Evolutionary conservation across 2,888 invertebrate species (phyloP).

Genomic region (Ophion ellenae): DNA sequence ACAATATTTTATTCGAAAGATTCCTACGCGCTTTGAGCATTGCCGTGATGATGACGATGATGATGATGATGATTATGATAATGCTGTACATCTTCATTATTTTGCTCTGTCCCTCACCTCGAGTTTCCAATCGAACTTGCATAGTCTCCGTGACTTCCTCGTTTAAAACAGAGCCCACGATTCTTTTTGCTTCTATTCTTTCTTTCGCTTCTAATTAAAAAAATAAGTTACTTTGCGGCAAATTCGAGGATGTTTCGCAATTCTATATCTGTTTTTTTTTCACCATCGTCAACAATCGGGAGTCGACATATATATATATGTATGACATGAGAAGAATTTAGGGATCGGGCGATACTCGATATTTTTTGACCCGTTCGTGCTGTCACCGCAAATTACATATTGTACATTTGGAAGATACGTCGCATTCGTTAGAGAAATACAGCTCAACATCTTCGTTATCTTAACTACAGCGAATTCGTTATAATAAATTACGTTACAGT

Average conservation of each 20-base stretch:
- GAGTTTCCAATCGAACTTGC: background rate
- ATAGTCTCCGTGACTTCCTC: background rate
- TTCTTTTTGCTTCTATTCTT: constrained; percentile 3
- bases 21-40: background rate
- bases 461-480: constrained; percentile 50
- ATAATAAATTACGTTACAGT: constrained; percentile 46
- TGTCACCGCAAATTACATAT: constrained; percentile 56
- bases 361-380: constrained; percentile 56
- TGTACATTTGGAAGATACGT: constrained; percentile 67
- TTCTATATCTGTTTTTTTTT: constrained; percentile 11
- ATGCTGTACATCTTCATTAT: background rate
- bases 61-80: background rate
- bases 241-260: constrained; percentile 18
- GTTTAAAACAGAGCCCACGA: background rate
- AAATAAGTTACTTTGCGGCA: constrained; percentile 59
- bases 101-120: background rate
- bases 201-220: constrained; percentile 57
- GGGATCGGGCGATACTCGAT: constrained; percentile 16
- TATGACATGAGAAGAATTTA: constrained; percentile 38
- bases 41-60: background rate
- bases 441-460: constrained; percentile 35
- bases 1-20: background rate
- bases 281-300: background rate
- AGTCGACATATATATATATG: background rate
- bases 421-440: constrained; percentile 52